Evolutionary conservation across 2,888 invertebrate species (phyloP).

Genomic region (Dasypolia templi): DNA sequence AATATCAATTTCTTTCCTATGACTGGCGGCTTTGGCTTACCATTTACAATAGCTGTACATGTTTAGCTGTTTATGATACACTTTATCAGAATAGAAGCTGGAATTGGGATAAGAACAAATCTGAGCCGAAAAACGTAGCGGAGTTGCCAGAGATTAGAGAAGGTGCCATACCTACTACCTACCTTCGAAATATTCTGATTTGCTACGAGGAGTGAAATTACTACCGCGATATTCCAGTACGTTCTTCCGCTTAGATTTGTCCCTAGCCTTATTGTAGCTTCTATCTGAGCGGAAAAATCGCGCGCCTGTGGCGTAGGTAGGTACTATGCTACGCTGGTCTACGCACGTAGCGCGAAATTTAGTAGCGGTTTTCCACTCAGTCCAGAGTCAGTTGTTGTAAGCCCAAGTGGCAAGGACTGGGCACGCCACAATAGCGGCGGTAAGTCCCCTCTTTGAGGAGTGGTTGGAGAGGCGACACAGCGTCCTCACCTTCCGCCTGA

Average conservation of each 20-base stretch:
- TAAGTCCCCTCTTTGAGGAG: no score
- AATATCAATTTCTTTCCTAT: conserved; percentile 53
- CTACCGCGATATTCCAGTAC: no score
- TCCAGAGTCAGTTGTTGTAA: neutral
- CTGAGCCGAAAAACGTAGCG: neutral
- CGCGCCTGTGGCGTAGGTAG: neutral
- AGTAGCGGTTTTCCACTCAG: neutral
- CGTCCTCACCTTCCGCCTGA: no score
- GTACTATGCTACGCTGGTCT: no score
- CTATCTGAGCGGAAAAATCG: neutral
- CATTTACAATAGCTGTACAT: conserved; percentile 34
- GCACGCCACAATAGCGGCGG: no score
- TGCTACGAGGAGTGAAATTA: no score
- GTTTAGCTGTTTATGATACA: conserved; percentile 11
- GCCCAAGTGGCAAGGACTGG: neutral
- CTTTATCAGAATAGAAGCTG: neutral
- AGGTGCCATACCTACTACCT: no score
- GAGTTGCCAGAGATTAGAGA: no score
- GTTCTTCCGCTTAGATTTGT: no score
- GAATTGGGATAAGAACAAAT: neutral
- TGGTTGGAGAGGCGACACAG: no score
- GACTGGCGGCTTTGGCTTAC: conserved; percentile 21
- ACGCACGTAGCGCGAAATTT: neutral
- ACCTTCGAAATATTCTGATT: no score
- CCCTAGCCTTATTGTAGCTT: no score